A percentile compares a stretch with the other conserved stretches of the same genome.
Evolutionary conservation across 2,113 vertebrate species (phyloP).

Genomic region (Nibea coibor): DNA sequence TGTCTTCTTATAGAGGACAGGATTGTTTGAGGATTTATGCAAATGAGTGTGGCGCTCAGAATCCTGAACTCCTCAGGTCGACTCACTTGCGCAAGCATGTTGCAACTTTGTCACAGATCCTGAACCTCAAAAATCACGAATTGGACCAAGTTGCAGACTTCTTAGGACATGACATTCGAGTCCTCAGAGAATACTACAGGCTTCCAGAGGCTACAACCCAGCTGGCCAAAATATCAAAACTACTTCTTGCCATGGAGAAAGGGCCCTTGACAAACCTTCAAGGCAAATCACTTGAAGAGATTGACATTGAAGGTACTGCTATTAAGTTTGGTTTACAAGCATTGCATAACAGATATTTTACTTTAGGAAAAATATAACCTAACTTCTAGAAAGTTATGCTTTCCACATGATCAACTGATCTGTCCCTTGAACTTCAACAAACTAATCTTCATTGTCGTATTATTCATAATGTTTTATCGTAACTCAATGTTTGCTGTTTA

Average conservation of each 20-base stretch:
- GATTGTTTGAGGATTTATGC: constrained; percentile 14
- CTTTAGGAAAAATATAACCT: too few relatives aligned
- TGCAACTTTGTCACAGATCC: constrained; percentile 7
- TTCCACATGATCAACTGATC: too few relatives aligned
- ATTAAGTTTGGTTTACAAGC: not conserved
- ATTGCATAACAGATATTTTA: not conserved
- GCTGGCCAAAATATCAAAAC: constrained; percentile 14
- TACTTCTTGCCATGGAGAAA: not conserved
- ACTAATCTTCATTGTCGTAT: too few relatives aligned
- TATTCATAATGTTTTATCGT: too few relatives aligned
- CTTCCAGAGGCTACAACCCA: constrained; percentile 22
- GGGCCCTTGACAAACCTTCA: not conserved
- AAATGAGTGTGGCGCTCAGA: constrained; percentile 15
- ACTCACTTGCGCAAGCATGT: not conserved
- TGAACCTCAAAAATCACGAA: constrained; percentile 13
- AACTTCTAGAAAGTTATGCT: too few relatives aligned
- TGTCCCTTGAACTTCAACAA: too few relatives aligned
- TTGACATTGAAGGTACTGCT: constrained; percentile 7
- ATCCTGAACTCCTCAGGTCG: constrained; percentile 14
- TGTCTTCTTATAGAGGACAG: constrained; percentile 21
- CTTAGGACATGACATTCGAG: not conserved
- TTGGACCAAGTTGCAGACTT: constrained; percentile 17
- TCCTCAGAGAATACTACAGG: constrained; percentile 12
- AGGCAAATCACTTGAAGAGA: constrained; percentile 1
- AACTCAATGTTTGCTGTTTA: too few relatives aligned